Base-by-base conservation (phyloP, 1,140 invertebrate species). In the Drosophila watanabei region DNA sequence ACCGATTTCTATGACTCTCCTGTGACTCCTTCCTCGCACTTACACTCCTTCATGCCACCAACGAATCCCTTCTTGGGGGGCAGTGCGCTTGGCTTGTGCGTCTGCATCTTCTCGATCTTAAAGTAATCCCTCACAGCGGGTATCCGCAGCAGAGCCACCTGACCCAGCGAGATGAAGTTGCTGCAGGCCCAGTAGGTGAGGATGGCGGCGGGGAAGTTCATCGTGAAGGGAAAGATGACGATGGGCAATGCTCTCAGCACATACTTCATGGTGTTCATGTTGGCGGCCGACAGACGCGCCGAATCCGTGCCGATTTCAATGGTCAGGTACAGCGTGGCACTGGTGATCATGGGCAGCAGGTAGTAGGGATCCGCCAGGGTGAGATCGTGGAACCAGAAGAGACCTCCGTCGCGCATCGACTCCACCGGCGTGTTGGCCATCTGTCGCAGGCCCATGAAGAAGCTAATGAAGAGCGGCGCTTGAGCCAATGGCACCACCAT, bases 381-480 rank as follows among this genome's bases (percentile, higher is more conserved):
- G 14, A 99, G 95, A 95, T 99, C 98, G 1, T 95, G 94, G 92
- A 99, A 98, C 99, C 99, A 99, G 58, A 94, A 96, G 0, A 98
- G 68, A 5, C 99, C 99, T n/a, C 98, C 99, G 24, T 95, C 93
- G 71, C 95, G 95, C 94, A 99, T 95, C 92, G 97, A 98, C 61
- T 97, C 97, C 13, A 99, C 96, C 3, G 98, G 98, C 11, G 96
- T 94, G 85, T 96, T 96, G 1, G 98, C 95, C 98, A 99, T 99
- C 75, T 94, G 89, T 88, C 97, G 94, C 13, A 99, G 92, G 0
- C 95, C 97, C 89, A 97, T 94, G 90, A 99, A 99, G 91, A 98
- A 97, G 9, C 98, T 98, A 43, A 99, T 93, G 93, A 99, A 99
- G 8, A 99, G 92, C 1, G 98, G 98, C 11, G 96, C 97, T 94